Evolutionary conservation across 2,888 invertebrate species (phyloP).

Genomic region (Drosophila barbarae): DNA sequence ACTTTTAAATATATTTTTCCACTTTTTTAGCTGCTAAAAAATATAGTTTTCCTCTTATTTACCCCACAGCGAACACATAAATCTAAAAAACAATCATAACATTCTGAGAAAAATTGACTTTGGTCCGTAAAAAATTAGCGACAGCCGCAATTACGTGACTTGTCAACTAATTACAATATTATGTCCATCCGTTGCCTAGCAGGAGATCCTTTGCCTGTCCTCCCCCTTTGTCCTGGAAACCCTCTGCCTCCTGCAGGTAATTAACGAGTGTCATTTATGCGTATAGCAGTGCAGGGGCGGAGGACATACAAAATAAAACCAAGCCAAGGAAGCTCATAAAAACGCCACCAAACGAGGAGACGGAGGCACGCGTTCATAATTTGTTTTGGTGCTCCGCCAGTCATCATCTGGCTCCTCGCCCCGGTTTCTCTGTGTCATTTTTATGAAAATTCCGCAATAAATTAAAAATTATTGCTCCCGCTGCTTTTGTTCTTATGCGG

Average conservation of each 20-base stretch:
- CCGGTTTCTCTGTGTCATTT: conserved; percentile 45
- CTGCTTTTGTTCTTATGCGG: conserved; percentile 55
- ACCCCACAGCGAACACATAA: conserved; percentile 4
- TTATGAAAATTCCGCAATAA: conserved; percentile 69
- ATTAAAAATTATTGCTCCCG: conserved; percentile 69
- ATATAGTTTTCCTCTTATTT: background rate
- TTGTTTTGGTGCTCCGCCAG: conserved; percentile 51
- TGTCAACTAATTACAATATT: conserved; percentile 76
- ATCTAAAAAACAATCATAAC: conserved; percentile 20
- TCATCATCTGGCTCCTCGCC: conserved; percentile 15
- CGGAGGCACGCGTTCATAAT: conserved; percentile 68
- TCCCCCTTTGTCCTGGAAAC: background rate
- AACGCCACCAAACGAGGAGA: conserved; percentile 53
- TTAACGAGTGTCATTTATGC: conserved; percentile 70
- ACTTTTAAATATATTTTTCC: no score
- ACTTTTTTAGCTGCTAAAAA: no score
- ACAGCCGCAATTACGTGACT: conserved; percentile 73
- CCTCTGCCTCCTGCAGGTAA: conserved; percentile 49
- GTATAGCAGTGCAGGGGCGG: conserved; percentile 28
- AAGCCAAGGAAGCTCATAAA: conserved; percentile 61
- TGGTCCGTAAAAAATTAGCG: conserved; percentile 30
- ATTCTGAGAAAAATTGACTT: conserved; percentile 10
- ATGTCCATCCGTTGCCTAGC: conserved; percentile 54
- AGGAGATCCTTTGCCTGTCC: conserved; percentile 8
- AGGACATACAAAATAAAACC: conserved; percentile 3